phyloP scores from a whole-genome alignment of 2,888 invertebrate genomes.

The Rhingia campestris region DNA sequence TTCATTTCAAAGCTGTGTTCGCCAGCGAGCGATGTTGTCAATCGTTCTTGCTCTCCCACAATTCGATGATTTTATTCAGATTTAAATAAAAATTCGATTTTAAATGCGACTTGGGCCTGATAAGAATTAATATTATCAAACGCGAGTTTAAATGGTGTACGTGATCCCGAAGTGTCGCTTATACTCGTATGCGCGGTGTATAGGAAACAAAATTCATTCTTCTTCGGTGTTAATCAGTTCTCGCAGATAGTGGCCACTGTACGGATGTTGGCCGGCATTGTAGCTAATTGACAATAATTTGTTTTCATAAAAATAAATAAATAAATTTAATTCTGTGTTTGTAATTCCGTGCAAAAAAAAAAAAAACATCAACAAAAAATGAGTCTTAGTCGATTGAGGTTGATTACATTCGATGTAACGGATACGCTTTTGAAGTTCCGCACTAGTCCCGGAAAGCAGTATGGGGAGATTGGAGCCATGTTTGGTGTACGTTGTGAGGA shows the following conservation, averaged over 20 bases:
- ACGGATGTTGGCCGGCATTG: slow-evolving; percentile 51
- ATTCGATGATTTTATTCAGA: slow-evolving; percentile 8
- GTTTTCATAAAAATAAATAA: neutral
- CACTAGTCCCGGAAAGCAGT: slow-evolving; percentile 88
- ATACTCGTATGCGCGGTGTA: slow-evolving; percentile 15
- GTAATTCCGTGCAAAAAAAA: slow-evolving; percentile 27
- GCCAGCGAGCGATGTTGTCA: neutral
- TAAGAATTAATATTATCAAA: slow-evolving; percentile 53
- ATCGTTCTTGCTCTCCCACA: neutral
- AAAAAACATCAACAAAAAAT: slow-evolving; percentile 61
- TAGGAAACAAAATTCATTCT: slow-evolving; percentile 37
- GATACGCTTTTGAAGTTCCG: slow-evolving; percentile 91
- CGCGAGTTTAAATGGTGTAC: slow-evolving; percentile 42
- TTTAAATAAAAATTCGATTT: neutral
- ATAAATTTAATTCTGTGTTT: neutral
- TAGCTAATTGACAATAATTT: slow-evolving; percentile 11
- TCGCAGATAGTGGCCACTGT: slow-evolving; percentile 56
- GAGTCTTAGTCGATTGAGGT: slow-evolving; percentile 80
- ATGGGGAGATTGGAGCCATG: slow-evolving; percentile 87
- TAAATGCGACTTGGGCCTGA: slow-evolving; percentile 22
- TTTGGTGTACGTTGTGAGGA: slow-evolving; percentile 87
- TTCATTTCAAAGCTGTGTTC: slow-evolving; percentile 49
- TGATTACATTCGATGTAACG: slow-evolving; percentile 94
- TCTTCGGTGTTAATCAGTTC: slow-evolving; percentile 58
- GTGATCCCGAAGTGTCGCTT: slow-evolving; percentile 43